These are phyloP conservation scores for Pelosia muscerda DNA, from an alignment of 2,888 invertebrate genomes.

Conservation along the genomic window DNA sequence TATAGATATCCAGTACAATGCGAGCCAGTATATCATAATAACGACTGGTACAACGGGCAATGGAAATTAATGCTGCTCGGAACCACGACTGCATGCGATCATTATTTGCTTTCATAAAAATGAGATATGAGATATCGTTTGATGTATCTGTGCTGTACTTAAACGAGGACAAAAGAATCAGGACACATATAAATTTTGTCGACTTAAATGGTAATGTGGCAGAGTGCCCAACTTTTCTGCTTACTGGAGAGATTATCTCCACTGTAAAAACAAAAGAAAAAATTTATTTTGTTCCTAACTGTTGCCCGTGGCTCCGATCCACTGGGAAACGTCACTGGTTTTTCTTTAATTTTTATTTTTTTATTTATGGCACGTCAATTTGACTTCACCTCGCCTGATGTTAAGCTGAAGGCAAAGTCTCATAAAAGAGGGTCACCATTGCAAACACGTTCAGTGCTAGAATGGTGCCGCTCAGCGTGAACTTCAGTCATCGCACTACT, in stretches of 20 bases:
- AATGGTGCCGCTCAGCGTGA: no score
- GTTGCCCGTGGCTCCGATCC: background rate
- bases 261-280: background rate
- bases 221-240: conserved; percentile 9
- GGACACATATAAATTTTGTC: conserved; percentile 7
- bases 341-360: background rate
- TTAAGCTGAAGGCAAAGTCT: no score
- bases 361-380: no score
- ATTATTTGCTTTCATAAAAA: conserved; percentile 54
- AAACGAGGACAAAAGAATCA: conserved; percentile 11
- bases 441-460: no score
- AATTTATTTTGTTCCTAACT: background rate
- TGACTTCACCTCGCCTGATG: no score
- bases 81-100: conserved; percentile 53
- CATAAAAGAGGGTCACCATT: no score
- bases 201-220: conserved; percentile 17
- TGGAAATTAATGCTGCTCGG: conserved; percentile 61
- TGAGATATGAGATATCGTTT: conserved; percentile 41
- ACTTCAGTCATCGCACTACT: no score
- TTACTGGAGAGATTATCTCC: background rate
- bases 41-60: conserved; percentile 61
- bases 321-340: background rate
- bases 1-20: conserved; percentile 47
- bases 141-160: conserved; percentile 23
- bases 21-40: conserved; percentile 63